Evolutionary conservation across 2,797 vertebrate genomes (phyloP).

Genomic region (Cryptoprocta ferox): DNA sequence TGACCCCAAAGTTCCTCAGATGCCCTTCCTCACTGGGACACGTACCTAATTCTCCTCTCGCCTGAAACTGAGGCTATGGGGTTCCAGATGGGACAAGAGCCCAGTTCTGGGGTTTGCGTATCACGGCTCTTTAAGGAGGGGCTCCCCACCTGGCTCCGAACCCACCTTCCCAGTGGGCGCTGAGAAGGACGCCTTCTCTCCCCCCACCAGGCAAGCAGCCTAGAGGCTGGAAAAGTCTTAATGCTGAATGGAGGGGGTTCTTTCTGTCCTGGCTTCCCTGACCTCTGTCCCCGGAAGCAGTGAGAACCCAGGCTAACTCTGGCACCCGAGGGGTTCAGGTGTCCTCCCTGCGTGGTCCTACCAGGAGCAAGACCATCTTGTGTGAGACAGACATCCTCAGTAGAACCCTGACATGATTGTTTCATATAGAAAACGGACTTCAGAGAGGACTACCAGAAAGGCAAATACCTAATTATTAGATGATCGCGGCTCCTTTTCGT

Average conservation of each 20-base stretch:
- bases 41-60: neutral
- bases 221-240: neutral
- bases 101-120: fast-evolving
- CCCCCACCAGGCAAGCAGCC: neutral
- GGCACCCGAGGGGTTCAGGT: neutral
- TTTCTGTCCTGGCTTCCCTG: neutral
- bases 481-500: neutral
- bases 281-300: neutral
- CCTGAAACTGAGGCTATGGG: neutral
- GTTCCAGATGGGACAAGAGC: neutral
- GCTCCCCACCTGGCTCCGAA: neutral
- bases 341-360: fast-evolving
- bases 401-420: neutral
- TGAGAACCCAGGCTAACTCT: neutral
- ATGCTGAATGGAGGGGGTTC: neutral
- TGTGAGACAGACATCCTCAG: neutral
- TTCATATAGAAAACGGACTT: neutral
- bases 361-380: neutral
- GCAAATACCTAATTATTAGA: neutral
- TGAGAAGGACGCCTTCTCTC: neutral
- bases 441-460: no score
- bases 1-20: neutral
- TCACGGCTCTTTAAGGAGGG: neutral
- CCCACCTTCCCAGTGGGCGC: neutral
- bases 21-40: neutral